Evolutionary conservation across 2,888 invertebrate species (phyloP), one percentile per base, ranked within the genome.

Genomic region (Nezara viridula): DNA sequence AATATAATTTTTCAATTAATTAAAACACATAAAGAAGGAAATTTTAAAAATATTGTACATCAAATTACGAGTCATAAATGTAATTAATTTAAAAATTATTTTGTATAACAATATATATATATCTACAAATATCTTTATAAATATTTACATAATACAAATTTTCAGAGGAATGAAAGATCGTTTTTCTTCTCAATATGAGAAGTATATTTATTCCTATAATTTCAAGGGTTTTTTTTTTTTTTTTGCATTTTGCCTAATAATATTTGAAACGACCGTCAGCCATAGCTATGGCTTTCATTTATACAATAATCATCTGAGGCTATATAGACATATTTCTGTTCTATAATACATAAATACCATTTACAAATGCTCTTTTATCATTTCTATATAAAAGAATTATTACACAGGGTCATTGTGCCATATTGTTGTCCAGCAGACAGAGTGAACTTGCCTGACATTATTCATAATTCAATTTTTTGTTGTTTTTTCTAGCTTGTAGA

Each of bases 141-240:
- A n/a, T 81, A 81, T 81, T 40, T 81, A 81, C 81, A 81, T 81
- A 81, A 81, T 44, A 81, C 81, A 81, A 47, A 81, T 81, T 81
- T 81, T 47, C 24, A n/a, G 44, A n/a, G 81, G 81, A 81, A 81
- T 81, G 81, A 81, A 81, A n/a, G 44, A 81, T 81, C 44, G 21
- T 81, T 44, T 81, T 40, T 81, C 81, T 81, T n/a, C 81, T 81
- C 81, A 81, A 81, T 81, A 81, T 81, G 81, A 81, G 81, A 81
- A 81, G 81, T 81, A n/a, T 16, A 40, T 44, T 81, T 44, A 81
- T 81, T n/a, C n/a, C 81, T 81, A 81, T 73, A 81, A 44, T 81
- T 81, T 81, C 81, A 81, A 81, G n/a, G n/a, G n/a, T n/a, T n/a
- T n/a, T n/a, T n/a, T n/a, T n/a, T 21, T 24, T 44, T 1, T 81